Conservation (phyloP, 2,888 invertebrate genomes). For the Melieria picta region DNA sequence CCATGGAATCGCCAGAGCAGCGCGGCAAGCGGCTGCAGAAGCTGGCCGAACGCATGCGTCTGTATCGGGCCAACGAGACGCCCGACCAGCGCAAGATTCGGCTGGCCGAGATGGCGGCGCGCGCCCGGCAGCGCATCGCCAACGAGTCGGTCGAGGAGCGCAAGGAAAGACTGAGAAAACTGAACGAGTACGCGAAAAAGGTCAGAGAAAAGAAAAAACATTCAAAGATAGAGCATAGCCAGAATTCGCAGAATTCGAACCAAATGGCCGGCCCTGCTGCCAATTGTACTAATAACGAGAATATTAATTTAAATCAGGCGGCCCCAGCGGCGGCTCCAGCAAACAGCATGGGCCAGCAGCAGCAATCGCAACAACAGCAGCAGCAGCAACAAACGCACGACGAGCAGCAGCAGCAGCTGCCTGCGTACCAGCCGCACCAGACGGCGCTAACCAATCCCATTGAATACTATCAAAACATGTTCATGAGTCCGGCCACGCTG, state of each 20-base stretch:
- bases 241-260: slow-evolving; percentile 48
- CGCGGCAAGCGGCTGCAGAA: slow-evolving; percentile 61
- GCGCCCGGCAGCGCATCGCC: slow-evolving; percentile 64
- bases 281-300: slow-evolving; percentile 61
- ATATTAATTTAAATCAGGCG: slow-evolving; percentile 63
- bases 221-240: slow-evolving; percentile 57
- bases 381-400: slow-evolving; percentile 45
- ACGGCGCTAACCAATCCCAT: slow-evolving; percentile 55
- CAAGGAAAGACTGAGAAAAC: slow-evolving; percentile 65
- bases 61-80: slow-evolving; percentile 64
- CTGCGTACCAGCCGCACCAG: slow-evolving; percentile 54
- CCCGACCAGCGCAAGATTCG: slow-evolving; percentile 64
- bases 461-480: slow-evolving; percentile 65
- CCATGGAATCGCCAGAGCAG: slow-evolving; percentile 66
- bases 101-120: slow-evolving; percentile 63
- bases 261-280: slow-evolving; percentile 52
- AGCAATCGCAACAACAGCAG: slow-evolving; percentile 44
- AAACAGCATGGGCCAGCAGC: slow-evolving; percentile 34
- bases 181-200: slow-evolving; percentile 67
- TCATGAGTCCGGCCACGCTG: slow-evolving; percentile 59
- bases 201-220: slow-evolving; percentile 66
- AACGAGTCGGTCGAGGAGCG: slow-evolving; percentile 63
- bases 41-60: slow-evolving; percentile 65
- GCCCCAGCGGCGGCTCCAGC: slow-evolving; percentile 44
- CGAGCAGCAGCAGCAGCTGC: slow-evolving; percentile 48